Conservation (phyloP, 2,113 vertebrate species). For the Lepidothrix coronata region DNA sequence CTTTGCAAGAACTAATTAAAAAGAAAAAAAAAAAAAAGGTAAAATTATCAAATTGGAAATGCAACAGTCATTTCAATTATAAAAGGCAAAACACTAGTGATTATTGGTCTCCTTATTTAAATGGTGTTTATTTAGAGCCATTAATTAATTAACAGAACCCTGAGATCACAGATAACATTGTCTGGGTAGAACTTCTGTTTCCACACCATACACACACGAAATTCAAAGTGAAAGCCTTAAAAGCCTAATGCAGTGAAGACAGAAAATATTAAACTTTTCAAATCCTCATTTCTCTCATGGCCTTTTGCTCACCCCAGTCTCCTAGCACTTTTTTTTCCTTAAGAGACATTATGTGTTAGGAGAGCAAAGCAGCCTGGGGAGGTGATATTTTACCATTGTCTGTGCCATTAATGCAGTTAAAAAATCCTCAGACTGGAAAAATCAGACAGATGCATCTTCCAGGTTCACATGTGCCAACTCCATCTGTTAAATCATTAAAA, state of each 20-base stretch:
- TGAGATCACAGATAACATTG: not conserved
- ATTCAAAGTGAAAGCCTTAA: conserved; percentile 24
- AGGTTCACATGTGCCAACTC: conserved; percentile 75
- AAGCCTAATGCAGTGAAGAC: conserved; percentile 1
- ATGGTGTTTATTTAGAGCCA: not conserved
- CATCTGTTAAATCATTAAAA: conserved; percentile 77
- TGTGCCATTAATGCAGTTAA: conserved; percentile 64
- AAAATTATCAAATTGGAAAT: not conserved
- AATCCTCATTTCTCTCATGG: conserved; percentile 14
- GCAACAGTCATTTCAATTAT: not conserved
- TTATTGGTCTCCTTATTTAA: not conserved
- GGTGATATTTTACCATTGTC: conserved; percentile 62
- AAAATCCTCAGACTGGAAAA: conserved; percentile 74
- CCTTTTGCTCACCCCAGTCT: conserved; percentile 53
- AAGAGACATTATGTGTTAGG: conserved; percentile 54
- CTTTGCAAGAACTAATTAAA: not conserved
- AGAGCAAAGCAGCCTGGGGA: conserved; percentile 54
- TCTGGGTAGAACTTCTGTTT: not conserved
- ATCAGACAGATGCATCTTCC: conserved; percentile 77
- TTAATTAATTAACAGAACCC: not conserved
- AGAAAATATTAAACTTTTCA: conserved; percentile 26
- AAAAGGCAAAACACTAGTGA: not conserved
- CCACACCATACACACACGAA: not conserved
- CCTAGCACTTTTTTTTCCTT: conserved; percentile 31
- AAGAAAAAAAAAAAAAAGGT: not conserved